Evolutionary conservation across 2,888 invertebrate genomes (phyloP).

Genomic region (Lasioglossum zephyrum): DNA sequence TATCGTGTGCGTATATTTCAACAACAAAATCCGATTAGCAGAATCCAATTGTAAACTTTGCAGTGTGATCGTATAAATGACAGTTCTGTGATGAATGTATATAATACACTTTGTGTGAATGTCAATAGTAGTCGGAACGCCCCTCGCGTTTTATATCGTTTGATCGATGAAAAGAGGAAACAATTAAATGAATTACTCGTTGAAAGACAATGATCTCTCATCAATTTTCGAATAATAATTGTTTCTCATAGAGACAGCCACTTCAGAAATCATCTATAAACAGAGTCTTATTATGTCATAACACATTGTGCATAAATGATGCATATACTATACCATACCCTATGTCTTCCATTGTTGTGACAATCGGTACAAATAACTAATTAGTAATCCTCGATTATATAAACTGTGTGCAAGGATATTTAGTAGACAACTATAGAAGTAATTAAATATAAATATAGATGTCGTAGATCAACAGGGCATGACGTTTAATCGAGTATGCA

Average conservation of each 20-base stretch:
- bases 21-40: neutral
- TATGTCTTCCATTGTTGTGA: neutral
- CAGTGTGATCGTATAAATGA: constrained; percentile 30
- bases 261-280: neutral
- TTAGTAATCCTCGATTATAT: neutral
- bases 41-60: constrained; percentile 4
- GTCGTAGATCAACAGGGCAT: neutral
- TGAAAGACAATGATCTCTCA: neutral
- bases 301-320: neutral
- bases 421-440: neutral
- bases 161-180: neutral
- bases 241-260: neutral
- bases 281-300: neutral
- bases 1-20: constrained; percentile 75
- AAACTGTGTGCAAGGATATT: neutral
- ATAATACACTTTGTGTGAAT: neutral
- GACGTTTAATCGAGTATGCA: neutral
- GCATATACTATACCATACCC: neutral
- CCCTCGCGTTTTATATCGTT: neutral
- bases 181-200: neutral
- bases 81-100: constrained; percentile 19
- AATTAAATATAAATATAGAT: neutral
- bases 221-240: neutral
- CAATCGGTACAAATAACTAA: neutral
- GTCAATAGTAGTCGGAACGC: neutral